Evolutionary conservation across 2,113 vertebrate species (phyloP), one percentile per base, ranked within the genome.

Genomic region (Syngnathus scovelli): DNA sequence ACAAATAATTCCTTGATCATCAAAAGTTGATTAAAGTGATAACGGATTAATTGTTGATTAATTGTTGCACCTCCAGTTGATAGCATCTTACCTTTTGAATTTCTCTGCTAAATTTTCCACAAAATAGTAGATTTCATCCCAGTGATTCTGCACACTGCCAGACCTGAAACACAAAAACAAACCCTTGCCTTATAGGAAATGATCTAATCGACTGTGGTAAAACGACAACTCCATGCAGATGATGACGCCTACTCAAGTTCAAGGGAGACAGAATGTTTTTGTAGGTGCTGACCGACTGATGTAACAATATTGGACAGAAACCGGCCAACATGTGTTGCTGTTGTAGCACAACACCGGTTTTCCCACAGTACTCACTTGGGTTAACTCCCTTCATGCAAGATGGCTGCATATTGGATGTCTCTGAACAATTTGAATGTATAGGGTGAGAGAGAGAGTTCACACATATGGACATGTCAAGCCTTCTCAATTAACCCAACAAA

Each of bases 91-190:
- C 96, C 94, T 98, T 87, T 92, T 92, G 70, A 95, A 94, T 77
- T 94, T 95, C 78, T 92, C 91, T 0, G 95, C 93, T 77, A 95
- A 82, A 67, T 90, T 89, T 75, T 94, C 92, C 66, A 94, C 93
- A 86, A 96, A 94, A 27, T 89, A 81, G 72, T 93, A 94, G 83
- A 98, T 92, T 82, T 96, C 89, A 2, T 79, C 87, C 96, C 95
- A 98, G 81, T 95, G 93, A 78, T 94, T 81, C 67, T 90, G 92
- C 68, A 96, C 93, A 59, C 93, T 96, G 86, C 93, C 94, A 54
- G 95, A 98, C 80, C 96, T 98, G 78, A 52, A 60, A 76, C 64
- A 55, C 48, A 79, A 82, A 78, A 33, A 83, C 23, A 51, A 54
- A 61, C 39, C 27, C 44, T 7, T 80, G 75, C 87, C 82, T 83